A percentile compares a stretch with the other conserved stretches of the same genome.
Conservation (phyloP, 2,888 invertebrate genomes). For the Plebejus melissa region DNA sequence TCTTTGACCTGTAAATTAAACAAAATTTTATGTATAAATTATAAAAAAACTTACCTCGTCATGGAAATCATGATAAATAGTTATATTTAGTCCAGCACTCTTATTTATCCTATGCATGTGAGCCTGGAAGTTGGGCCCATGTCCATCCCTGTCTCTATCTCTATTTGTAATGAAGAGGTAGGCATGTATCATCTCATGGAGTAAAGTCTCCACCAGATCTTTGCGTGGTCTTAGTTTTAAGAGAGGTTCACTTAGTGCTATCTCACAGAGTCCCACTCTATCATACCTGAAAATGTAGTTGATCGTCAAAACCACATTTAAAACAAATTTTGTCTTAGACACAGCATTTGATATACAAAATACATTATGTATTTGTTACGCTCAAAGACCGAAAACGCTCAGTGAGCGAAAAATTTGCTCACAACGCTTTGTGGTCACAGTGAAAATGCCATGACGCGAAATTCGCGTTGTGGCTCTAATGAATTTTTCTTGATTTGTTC, state of each 20-base stretch:
- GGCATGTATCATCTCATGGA: slow-evolving; percentile 99
- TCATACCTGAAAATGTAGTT: slow-evolving; percentile 79
- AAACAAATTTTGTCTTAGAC: background rate
- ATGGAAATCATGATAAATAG: slow-evolving; percentile 96
- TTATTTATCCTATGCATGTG: slow-evolving; percentile 97
- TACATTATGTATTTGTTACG: too few relatives aligned
- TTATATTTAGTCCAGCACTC: slow-evolving; percentile 91
- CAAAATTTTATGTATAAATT: background rate
- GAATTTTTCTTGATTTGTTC: too few relatives aligned
- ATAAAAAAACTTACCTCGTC: slow-evolving; percentile 85
- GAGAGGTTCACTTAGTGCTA: slow-evolving; percentile 93
- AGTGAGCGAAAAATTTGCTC: too few relatives aligned
- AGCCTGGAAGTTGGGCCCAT: slow-evolving; percentile 95
- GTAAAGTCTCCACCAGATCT: slow-evolving; percentile 96
- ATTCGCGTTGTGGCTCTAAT: too few relatives aligned
- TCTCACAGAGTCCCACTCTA: slow-evolving; percentile 85
- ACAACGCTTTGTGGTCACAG: too few relatives aligned
- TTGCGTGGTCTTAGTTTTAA: slow-evolving; percentile 94
- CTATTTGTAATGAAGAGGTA: slow-evolving; percentile 93
- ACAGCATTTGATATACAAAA: background rate
- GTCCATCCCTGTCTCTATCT: slow-evolving; percentile 93
- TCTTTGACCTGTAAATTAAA: slow-evolving; percentile 59
- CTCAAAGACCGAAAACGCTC: too few relatives aligned
- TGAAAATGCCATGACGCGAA: too few relatives aligned
- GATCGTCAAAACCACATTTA: background rate